Conservation (phyloP, 2,113 vertebrate genomes). For the Oxyruncus cristatus region DNA sequence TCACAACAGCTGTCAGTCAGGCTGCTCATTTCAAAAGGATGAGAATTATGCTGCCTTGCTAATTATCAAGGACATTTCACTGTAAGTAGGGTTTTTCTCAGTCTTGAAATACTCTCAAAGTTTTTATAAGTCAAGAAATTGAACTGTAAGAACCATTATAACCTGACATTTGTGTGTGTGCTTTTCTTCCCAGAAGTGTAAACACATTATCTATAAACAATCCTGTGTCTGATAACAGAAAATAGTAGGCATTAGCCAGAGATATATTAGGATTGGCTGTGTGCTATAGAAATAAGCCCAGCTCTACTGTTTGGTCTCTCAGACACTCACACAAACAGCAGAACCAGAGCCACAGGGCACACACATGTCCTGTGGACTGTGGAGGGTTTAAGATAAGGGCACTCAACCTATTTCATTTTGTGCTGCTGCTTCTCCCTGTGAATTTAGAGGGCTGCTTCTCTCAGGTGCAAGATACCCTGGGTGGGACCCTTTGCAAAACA, state of each 20-base stretch:
- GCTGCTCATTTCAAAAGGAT: neutral
- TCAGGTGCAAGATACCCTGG: neutral
- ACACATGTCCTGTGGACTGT: neutral
- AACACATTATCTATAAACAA: constrained; percentile 7
- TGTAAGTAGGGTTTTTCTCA: neutral
- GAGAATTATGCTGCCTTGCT: neutral
- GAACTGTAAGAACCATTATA: neutral
- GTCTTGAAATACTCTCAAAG: neutral
- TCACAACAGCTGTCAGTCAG: neutral
- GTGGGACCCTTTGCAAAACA: neutral
- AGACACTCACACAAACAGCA: neutral
- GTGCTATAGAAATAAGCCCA: neutral
- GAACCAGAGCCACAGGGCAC: neutral
- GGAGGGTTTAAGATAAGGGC: neutral
- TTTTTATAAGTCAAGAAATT: neutral
- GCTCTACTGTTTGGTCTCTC: neutral
- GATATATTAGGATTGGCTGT: neutral
- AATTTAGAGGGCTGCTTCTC: neutral
- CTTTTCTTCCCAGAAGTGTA: neutral
- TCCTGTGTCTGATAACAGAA: neutral
- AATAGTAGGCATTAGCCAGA: neutral
- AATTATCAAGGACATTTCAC: neutral
- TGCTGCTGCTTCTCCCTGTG: neutral
- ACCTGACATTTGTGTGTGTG: neutral
- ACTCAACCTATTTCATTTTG: neutral